Conservation (phyloP, 2,888 invertebrate species). For the Polylopha cassiicola region DNA sequence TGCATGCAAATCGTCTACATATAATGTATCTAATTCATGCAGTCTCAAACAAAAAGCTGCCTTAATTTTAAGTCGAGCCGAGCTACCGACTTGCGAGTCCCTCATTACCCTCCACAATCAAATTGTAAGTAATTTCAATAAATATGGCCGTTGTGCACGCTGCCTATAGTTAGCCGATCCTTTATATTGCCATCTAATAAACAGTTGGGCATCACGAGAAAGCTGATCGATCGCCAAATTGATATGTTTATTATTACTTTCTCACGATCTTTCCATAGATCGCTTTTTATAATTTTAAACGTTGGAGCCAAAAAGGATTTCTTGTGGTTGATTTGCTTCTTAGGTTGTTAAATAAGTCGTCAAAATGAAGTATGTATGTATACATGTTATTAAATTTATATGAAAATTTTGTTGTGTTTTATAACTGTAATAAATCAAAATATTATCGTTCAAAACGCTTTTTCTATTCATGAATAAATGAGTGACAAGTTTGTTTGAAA, state of each 20-base stretch:
- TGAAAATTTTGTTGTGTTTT: too few species aligned
- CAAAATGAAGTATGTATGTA: too few species aligned
- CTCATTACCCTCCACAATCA: slow-evolving; percentile 69
- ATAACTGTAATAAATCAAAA: too few species aligned
- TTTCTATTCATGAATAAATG: too few species aligned
- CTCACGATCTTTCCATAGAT: slow-evolving; percentile 62
- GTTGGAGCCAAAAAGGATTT: slow-evolving; percentile 5
- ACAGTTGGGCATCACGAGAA: slow-evolving; percentile 73
- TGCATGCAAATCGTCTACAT: slow-evolving; percentile 36
- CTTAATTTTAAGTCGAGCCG: slow-evolving; percentile 58
- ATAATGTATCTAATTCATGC: slow-evolving; percentile 64
- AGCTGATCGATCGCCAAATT: slow-evolving; percentile 67
- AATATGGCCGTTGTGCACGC: slow-evolving; percentile 58
- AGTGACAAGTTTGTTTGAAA: too few species aligned
- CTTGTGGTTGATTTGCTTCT: too few species aligned
- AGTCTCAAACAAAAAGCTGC: slow-evolving; percentile 58
- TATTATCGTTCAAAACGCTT: too few species aligned
- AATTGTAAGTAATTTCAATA: slow-evolving; percentile 76
- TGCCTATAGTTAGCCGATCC: slow-evolving; percentile 55
- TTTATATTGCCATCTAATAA: slow-evolving; percentile 70
- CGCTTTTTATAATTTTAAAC: slow-evolving; percentile 19
- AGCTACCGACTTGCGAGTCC: slow-evolving; percentile 61
- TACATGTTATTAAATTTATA: too few species aligned
- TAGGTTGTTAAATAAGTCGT: too few species aligned
- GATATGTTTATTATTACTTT: slow-evolving; percentile 75